Percentiles rank a stretch among this genome's conserved stretches.
Conservation (phyloP, 2,113 vertebrate species). For the Mixornis gularis region DNA sequence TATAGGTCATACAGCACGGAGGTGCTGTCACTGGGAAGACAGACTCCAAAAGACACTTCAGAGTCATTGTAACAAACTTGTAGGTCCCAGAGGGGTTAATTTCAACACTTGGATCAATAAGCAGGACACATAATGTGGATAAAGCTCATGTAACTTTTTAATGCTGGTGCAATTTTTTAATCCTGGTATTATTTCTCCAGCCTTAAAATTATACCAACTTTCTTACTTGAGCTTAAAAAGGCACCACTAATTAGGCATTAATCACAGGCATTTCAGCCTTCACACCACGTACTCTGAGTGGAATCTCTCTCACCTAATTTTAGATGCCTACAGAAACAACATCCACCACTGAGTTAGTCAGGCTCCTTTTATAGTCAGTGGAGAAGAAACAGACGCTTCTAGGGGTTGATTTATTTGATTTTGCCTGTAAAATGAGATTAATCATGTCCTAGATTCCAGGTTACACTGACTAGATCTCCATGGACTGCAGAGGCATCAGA, state of each 20-base stretch:
- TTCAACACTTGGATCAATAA: neutral
- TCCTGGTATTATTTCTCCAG: neutral
- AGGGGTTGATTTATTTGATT: conserved; percentile 35
- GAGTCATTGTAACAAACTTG: neutral
- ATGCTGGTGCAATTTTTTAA: neutral
- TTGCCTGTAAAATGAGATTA: conserved; percentile 6
- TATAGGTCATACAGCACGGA: neutral
- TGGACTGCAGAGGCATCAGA: neutral
- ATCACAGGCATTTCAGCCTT: conserved; percentile 12
- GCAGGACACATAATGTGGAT: neutral
- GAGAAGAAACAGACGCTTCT: conserved; percentile 13
- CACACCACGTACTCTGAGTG: neutral
- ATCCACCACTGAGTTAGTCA: neutral
- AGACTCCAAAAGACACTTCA: neutral
- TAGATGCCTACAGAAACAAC: conserved; percentile 57
- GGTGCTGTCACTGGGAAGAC: neutral
- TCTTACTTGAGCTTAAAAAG: neutral
- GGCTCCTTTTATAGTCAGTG: conserved; percentile 59
- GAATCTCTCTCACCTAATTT: conserved; percentile 57
- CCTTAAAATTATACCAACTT: neutral
- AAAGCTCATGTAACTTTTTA: neutral
- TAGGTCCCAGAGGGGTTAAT: neutral
- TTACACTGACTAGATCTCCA: neutral
- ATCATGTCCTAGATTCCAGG: conserved; percentile 18
- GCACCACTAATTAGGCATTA: conserved; percentile 19